Evolutionary conservation across 2,888 invertebrate genomes (phyloP), one percentile per base, ranked within the genome.

Genomic region (Brassicogethes aeneus): DNA sequence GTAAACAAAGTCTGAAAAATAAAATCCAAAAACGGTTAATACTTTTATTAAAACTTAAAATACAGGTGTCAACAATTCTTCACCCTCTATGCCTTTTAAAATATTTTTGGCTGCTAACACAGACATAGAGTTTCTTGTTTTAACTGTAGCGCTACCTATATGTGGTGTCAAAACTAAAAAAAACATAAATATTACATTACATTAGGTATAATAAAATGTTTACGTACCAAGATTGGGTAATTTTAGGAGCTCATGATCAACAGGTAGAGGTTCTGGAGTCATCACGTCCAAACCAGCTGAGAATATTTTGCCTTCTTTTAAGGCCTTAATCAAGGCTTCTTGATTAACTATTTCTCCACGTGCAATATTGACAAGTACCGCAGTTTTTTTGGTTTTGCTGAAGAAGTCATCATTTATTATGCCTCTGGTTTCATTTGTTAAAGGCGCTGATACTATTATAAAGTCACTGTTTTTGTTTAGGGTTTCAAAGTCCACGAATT

Each of bases 261-360:
- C 65, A 0, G 93, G 87, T 39, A 96, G 63, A 0, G 95, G 95
- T 64, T 96, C 95, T 0, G 95, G 94, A 1, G 80, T 79, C 57
- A 85, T 87, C 2, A 95, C 95, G 64, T 96, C 95, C 2, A 96
- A 71, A 0, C 93, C 95, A 1, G 94, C 95, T 0, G 85, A 85
- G 59, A 81, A 84, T 46, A 95, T 93, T 48, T 75, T 72, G 1
- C 80, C 78, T 29, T 71, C 73, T 56, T 80, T 80, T 36, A 96
- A 68, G 0, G 93, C 93, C 37, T 77, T 74, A 39, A 85, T 77
- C 16, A 96, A 67, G 43, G 85, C 91, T 1, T 85, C 79, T 59
- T 93, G 92, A 50, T 92, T 81, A 0, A 88, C 74, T n/a, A 85
- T 68, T 66, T 77, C 82, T 62, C 85, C 85, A 53, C 85, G 71